Evolutionary conservation across 2,113 vertebrate species (phyloP).

Genomic region (Uropsilus gracilis): DNA sequence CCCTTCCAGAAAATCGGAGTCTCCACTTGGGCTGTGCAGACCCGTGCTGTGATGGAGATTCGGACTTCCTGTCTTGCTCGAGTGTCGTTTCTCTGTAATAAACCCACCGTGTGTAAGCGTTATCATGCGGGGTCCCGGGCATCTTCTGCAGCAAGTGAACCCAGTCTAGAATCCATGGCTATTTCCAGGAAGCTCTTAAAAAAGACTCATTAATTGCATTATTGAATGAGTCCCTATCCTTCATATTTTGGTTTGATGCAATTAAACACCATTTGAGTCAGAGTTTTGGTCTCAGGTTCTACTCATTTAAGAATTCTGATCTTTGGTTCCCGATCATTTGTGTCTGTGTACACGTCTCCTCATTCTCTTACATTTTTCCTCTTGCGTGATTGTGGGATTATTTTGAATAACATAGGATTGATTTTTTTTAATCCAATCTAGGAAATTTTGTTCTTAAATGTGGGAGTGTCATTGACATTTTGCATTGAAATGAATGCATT

Average conservation of each 20-base stretch:
- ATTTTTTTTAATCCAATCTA: slow-evolving; percentile 37
- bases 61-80: not conserved
- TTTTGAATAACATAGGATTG: slow-evolving; percentile 57
- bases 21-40: not conserved
- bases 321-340: slow-evolving; percentile 45
- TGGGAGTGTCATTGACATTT: slow-evolving; percentile 21
- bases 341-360: slow-evolving; percentile 13
- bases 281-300: slow-evolving; percentile 20
- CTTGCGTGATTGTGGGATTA: slow-evolving; percentile 30
- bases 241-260: slow-evolving; percentile 48
- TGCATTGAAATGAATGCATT: slow-evolving; percentile 15
- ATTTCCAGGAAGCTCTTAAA: slow-evolving; percentile 34
- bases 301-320: slow-evolving; percentile 52
- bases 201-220: slow-evolving; percentile 5
- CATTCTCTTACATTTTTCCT: slow-evolving; percentile 22
- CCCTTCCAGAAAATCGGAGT: not conserved
- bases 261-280: slow-evolving; percentile 17
- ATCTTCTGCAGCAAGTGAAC: too few species aligned
- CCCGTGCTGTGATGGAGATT: slow-evolving; percentile 7
- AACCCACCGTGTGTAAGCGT: too few species aligned
- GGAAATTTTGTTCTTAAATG: slow-evolving; percentile 43
- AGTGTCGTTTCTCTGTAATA: slow-evolving; percentile 19
- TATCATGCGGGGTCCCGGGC: too few species aligned
- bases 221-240: not conserved
- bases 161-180: too few species aligned